A percentile compares a stretch with the other conserved stretches of the same genome.
phyloP scores from a whole-genome alignment of 64 coral and sea anemone species.

The Stichodactyla helianthus region DNA sequence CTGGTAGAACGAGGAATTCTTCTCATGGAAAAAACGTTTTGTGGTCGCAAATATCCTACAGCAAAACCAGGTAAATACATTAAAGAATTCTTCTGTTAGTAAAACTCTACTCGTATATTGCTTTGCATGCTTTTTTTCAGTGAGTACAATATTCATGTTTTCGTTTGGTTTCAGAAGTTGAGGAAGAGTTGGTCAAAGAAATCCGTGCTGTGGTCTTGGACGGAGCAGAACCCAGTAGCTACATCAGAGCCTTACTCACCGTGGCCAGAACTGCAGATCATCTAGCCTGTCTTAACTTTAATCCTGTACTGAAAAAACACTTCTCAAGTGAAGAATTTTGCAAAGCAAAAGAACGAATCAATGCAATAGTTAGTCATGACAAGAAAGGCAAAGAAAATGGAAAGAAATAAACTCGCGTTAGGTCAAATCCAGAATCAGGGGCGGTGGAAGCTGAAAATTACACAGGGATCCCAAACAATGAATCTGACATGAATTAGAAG shows the following conservation, averaged over 20 bases:
- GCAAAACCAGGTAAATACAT: neutral
- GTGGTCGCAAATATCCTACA: constrained; percentile 8
- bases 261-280: neutral
- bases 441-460: too few species aligned
- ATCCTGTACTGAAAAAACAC: constrained; percentile 18
- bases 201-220: constrained; percentile 29
- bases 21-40: neutral
- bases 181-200: constrained; percentile 5
- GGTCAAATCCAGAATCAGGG: too few species aligned
- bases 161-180: neutral
- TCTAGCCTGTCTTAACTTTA: neutral
- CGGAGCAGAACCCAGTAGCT: neutral
- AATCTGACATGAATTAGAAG: too few species aligned
- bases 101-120: too few species aligned
- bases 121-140: neutral
- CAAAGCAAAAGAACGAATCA: neutral
- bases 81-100: neutral
- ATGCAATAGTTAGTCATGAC: neutral
- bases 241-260: constrained; percentile 16
- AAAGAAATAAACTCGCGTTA: too few species aligned
- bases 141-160: neutral
- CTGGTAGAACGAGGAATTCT: neutral
- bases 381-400: neutral
- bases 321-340: constrained; percentile 34
- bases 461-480: too few species aligned